These are phyloP conservation scores for Diploscapter pachys DNA, from an alignment of 1,140 invertebrate genomes.

Conservation along the genomic window DNA sequence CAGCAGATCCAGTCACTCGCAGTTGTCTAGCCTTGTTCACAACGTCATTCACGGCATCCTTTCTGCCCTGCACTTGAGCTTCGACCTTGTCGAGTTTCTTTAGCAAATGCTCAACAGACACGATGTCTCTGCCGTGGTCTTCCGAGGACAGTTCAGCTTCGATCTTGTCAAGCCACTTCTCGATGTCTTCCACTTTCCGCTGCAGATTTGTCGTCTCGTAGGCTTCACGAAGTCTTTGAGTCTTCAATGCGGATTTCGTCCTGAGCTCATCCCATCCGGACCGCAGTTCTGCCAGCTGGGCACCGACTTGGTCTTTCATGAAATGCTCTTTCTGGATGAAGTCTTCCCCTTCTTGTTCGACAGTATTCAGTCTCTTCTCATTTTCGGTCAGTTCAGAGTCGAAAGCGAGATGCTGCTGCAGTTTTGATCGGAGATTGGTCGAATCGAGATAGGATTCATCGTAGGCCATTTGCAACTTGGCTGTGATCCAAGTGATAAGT, in stretches of 20 bases:
- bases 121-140: slow-evolving; percentile 76
- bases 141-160: slow-evolving; percentile 76
- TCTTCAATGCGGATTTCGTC: slow-evolving; percentile 48
- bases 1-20: slow-evolving; percentile 22
- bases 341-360: slow-evolving; percentile 70
- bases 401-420: slow-evolving; percentile 91
- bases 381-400: slow-evolving; percentile 91
- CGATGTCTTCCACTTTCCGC: slow-evolving; percentile 80
- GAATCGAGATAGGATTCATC: slow-evolving; percentile 89
- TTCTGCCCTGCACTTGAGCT: slow-evolving; percentile 46
- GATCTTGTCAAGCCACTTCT: slow-evolving; percentile 82
- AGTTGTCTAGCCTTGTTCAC: slow-evolving; percentile 43
- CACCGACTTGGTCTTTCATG: slow-evolving; percentile 43
- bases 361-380: slow-evolving; percentile 75
- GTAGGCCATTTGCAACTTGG: slow-evolving; percentile 82
- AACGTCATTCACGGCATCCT: slow-evolving; percentile 40
- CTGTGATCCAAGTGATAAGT: slow-evolving; percentile 78
- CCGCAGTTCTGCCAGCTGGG: slow-evolving; percentile 44
- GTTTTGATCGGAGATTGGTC: slow-evolving; percentile 89
- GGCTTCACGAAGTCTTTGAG: slow-evolving; percentile 39
- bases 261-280: slow-evolving; percentile 48
- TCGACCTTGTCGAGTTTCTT: slow-evolving; percentile 63
- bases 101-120: slow-evolving; percentile 76
- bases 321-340: slow-evolving; percentile 42
- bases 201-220: slow-evolving; percentile 75